phyloP scores from a whole-genome alignment of 1,140 invertebrate species.

The Cydia fagiglandana region DNA sequence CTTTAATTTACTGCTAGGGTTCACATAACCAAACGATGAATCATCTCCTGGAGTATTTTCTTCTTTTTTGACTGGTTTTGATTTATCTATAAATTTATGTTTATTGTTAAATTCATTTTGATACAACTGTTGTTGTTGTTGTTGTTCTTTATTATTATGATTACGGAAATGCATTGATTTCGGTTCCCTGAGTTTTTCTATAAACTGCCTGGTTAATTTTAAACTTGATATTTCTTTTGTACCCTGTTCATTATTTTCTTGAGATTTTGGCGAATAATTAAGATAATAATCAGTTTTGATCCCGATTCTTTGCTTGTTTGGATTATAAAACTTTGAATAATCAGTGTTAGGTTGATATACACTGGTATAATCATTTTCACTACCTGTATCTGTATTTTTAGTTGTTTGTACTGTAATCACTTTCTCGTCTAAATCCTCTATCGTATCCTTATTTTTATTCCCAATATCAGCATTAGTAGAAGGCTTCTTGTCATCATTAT shows the following conservation, averaged over 20 bases:
- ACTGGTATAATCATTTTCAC: constrained; percentile 33
- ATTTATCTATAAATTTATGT: constrained; percentile 9
- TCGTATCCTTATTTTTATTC: constrained; percentile 17
- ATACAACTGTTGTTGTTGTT: background rate
- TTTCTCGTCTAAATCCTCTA: constrained; percentile 14
- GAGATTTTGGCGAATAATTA: background rate
- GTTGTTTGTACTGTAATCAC: background rate
- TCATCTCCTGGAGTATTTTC: background rate
- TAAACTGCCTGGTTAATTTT: constrained; percentile 14
- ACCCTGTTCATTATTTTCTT: background rate
- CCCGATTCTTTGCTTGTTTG: background rate
- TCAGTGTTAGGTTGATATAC: constrained; percentile 38
- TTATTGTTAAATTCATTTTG: background rate
- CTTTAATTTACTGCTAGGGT: background rate
- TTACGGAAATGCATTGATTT: background rate
- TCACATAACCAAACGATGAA: background rate
- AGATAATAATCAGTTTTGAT: background rate
- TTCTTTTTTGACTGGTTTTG: background rate
- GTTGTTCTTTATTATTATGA: background rate
- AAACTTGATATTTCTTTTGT: constrained; percentile 8
- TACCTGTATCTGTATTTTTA: background rate
- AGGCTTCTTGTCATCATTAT: background rate
- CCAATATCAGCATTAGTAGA: constrained; percentile 1
- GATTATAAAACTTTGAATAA: constrained; percentile 37
- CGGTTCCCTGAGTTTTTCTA: constrained; percentile 8